Evolutionary conservation across 35 echinoderm and acorn worm genomes (phyloP).

Genomic region (Lytechinus pictus): DNA sequence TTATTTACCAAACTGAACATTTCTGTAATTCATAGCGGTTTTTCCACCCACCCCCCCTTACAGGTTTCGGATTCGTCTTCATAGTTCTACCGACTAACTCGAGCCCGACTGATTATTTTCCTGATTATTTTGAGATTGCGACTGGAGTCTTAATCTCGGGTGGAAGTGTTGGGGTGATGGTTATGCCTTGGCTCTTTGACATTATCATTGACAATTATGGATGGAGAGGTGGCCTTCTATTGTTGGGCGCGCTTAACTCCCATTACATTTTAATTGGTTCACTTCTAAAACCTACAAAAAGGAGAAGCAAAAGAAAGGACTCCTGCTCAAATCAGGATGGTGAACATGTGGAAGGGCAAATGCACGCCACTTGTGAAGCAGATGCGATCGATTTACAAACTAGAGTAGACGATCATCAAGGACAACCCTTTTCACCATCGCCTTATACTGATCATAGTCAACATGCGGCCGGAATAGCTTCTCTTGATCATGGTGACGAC

Average conservation of each 20-base stretch:
- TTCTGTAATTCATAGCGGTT: too few species aligned
- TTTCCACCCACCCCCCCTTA: too few species aligned
- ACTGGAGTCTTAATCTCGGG: background rate
- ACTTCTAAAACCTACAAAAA: background rate
- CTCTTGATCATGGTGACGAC: background rate
- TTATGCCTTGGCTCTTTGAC: background rate
- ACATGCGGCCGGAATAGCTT: background rate
- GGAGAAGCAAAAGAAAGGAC: background rate
- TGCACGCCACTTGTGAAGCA: background rate
- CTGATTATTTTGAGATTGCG: background rate
- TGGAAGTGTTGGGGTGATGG: background rate
- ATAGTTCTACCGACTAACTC: too few species aligned
- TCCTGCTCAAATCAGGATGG: background rate
- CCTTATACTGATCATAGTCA: background rate
- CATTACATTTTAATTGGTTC: background rate
- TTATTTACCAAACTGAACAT: too few species aligned
- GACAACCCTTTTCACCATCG: background rate
- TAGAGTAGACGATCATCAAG: background rate
- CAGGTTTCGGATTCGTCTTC: too few species aligned
- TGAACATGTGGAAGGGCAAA: background rate
- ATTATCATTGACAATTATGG: background rate
- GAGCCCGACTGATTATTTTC: background rate
- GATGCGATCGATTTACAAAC: background rate
- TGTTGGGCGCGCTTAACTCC: background rate
- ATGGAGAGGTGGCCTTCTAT: background rate